A percentile compares a stretch with the other conserved stretches of the same genome.
phyloP scores from a whole-genome alignment of 2,113 vertebrate species.

The Elanoides forficatus region DNA sequence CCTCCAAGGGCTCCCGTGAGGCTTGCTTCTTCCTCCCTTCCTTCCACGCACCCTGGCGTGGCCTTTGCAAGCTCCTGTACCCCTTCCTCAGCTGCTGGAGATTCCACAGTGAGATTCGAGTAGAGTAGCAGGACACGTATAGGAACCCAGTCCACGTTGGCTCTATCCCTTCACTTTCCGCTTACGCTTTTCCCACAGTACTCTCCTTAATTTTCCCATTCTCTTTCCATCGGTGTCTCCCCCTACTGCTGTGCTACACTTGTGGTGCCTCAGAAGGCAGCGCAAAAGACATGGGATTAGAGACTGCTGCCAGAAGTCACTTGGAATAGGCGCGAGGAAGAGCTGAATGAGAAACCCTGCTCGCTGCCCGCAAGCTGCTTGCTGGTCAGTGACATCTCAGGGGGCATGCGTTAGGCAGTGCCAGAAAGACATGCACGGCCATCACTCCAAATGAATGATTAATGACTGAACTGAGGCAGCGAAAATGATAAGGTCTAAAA shows the following conservation, averaged over 20 bases:
- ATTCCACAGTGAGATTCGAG: neutral
- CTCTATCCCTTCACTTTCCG: neutral
- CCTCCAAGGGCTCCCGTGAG: neutral
- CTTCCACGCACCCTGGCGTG: neutral
- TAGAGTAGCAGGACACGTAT: fast-evolving
- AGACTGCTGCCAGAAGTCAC: neutral
- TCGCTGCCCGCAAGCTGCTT: fast-evolving
- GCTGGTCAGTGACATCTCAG: neutral
- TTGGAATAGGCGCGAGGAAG: neutral
- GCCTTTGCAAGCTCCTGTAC: neutral
- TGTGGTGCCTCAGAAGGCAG: neutral
- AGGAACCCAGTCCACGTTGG: fast-evolving
- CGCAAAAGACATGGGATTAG: fast-evolving
- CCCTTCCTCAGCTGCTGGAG: neutral
- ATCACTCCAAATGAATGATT: neutral
- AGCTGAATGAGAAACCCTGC: neutral
- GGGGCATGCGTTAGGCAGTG: fast-evolving
- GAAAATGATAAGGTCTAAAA: neutral
- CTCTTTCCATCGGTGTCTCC: neutral
- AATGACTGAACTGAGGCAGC: neutral
- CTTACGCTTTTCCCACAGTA: neutral
- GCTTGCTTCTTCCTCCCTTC: neutral
- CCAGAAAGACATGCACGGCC: neutral
- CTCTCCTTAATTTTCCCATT: neutral
- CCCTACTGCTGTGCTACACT: too few species aligned